Base-by-base conservation (phyloP, 2,113 vertebrate genomes). In the Datnioides undecimradiatus region DNA sequence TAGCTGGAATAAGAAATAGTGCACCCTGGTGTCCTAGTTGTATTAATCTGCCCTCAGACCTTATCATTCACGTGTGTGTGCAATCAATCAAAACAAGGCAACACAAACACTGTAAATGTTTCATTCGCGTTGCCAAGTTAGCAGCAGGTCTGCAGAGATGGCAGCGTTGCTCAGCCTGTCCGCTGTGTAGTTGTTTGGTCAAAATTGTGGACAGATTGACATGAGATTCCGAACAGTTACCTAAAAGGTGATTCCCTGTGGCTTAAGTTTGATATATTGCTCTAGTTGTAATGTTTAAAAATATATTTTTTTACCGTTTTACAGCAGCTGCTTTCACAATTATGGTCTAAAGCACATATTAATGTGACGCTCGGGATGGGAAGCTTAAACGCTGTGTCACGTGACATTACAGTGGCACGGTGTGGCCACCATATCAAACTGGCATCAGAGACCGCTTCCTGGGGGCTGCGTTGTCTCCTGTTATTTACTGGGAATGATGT, bases 71-170 rank as follows among this genome's bases (percentile, higher is more conserved):
- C 25, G 6, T 19, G 29, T 71, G 49, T 34, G 58, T 51, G 40
- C 64, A 0, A 64, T 76, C 41, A 64, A 25, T 76, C 48, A 70
- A 76, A 64, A 34, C 29, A 66, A 21, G 51, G 12, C 33, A 58
- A 12, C 6, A 48, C 5, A 64, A 57, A 70, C 8, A 8, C 48
- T 45, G 27, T 60, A 60, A 52, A 17, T 49, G 29, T 31, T 73
- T 16, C 33, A 41, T 48, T 29, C 43, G 33, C 41, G 68, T 73
- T 40, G 40, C 34, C 9, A 62, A 40, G 12, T 6, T 51, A 29
- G 11, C 11, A 29, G 43, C n/a, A 5, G 55, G 41, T n/a, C n/a
- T 31, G 3, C 0, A 65, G 27, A 27, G 29, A 33, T n/a, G 11
- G 3, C 2, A 14, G 4, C 33, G 19, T 21, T 7, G 17, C 16